These are phyloP conservation scores for Trachymyrmex cornetzi DNA, from an alignment of 1,140 invertebrate species.

Conservation along the genomic window DNA sequence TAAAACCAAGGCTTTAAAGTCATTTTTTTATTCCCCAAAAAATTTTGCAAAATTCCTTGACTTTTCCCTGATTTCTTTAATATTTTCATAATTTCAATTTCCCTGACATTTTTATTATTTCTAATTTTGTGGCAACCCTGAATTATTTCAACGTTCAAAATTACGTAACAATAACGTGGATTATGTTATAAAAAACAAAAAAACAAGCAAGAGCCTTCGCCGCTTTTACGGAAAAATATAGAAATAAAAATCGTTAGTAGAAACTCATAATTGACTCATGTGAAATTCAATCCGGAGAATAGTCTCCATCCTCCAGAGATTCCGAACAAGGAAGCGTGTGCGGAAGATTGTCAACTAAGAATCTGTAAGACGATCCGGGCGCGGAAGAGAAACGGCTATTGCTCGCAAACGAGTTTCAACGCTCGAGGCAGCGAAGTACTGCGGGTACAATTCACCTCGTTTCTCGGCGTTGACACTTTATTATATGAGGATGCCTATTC, in stretches of 20 bases:
- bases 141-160: neutral
- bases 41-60: too few relatives aligned
- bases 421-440: conserved; percentile 30
- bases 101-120: too few relatives aligned
- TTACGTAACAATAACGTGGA: neutral
- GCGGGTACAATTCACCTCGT: neutral
- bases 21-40: too few relatives aligned
- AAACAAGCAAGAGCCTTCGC: too few relatives aligned
- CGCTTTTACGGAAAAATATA: neutral
- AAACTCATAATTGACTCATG: conserved; percentile 72
- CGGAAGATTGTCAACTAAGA: conserved; percentile 54
- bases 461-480: neutral
- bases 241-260: neutral
- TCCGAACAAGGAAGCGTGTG: conserved; percentile 17
- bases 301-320: conserved; percentile 61
- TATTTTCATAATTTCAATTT: too few relatives aligned
- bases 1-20: too few relatives aligned
- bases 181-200: neutral
- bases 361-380: conserved; percentile 74
- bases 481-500: neutral
- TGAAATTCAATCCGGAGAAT: conserved; percentile 75
- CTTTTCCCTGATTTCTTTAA: too few relatives aligned
- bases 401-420: conserved; percentile 74
- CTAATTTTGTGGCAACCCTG: too few relatives aligned
- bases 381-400: conserved; percentile 49